Evolutionary conservation across 2,888 invertebrate species (phyloP), one percentile per base, ranked within the genome.

Genomic region (Entomobrya proxima): DNA sequence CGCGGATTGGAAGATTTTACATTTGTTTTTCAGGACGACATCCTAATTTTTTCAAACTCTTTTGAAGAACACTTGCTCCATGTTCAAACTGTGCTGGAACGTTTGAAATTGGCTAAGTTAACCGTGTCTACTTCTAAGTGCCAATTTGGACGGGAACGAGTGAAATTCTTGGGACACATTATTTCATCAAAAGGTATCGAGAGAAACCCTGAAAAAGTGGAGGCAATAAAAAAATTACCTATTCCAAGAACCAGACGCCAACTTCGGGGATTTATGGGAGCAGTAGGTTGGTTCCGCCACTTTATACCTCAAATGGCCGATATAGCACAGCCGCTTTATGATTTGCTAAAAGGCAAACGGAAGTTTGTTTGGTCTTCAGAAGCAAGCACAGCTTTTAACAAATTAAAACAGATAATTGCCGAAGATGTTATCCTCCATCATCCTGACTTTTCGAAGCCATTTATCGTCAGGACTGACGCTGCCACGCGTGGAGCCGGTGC

Each of bases 231-330:
- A 2, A 82, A 88, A 0, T 89, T 89, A 87, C 90, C 89, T 30
- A 67, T 37, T 9, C 89, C 90, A 0, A 83, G 32, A 75, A 55
- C 13, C 13, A 50, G 55, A 6, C 72, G 52, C 85, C 67, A 89
- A 50, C 15, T 90, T 0, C 79, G 61, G 32, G 87, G 88, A n/a
- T 91, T 91, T 79, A 52, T 89, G 0, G 90, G 90, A 0, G 76
- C 90, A 1, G 88, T 89, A 69, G 81, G 85, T 0, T 91, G 90
- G 80, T 90, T 91, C 83, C 72, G 88, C 4, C 32, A 87, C 89
- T 87, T 90, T 74, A 88, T 90, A 1, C 61, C 55, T 44, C 81
- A 85, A 5, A 88, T 90, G 74, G 87, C 89, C 7, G 69, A 75
- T 1, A 86, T 88, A 15, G 85, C 90, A 0, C 88, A 86, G 74